These are phyloP conservation scores for Idaea aversata DNA, from an alignment of 2,888 invertebrate species.

Conservation along the genomic window DNA sequence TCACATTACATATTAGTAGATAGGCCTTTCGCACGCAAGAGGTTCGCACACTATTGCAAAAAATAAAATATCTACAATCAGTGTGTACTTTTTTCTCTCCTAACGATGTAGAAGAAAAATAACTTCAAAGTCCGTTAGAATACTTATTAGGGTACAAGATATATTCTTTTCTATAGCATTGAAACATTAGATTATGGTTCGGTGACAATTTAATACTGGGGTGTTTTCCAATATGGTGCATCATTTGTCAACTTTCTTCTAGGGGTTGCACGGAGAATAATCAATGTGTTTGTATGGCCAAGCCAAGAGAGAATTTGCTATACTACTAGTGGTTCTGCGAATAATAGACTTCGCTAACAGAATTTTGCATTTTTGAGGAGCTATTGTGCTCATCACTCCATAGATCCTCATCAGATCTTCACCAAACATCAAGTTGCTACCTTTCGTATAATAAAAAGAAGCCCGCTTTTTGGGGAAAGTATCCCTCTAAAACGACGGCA, in stretches of 20 bases:
- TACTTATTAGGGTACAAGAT: constrained; percentile 38
- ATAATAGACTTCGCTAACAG: background rate
- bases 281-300: constrained; percentile 39
- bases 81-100: background rate
- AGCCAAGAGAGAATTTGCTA: constrained; percentile 11
- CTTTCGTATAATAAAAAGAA: too few relatives aligned
- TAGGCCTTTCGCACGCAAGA: too few relatives aligned
- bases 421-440: too few relatives aligned
- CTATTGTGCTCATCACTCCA: too few relatives aligned
- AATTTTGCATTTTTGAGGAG: too few relatives aligned
- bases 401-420: too few relatives aligned
- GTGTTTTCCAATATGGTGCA: constrained; percentile 65
- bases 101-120: background rate
- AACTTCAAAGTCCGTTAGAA: constrained; percentile 38
- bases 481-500: too few relatives aligned
- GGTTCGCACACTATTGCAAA: background rate
- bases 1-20: too few relatives aligned
- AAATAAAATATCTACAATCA: background rate
- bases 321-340: constrained; percentile 2
- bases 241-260: constrained; percentile 71
- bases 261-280: constrained; percentile 56
- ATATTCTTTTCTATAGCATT: constrained; percentile 9
- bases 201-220: constrained; percentile 48
- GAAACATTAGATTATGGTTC: constrained; percentile 44
- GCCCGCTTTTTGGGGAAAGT: too few relatives aligned